A percentile compares a stretch with the other conserved stretches of the same genome.
Conservation (phyloP, 2,797 vertebrate species). For the Steatocranus sp. region DNA sequence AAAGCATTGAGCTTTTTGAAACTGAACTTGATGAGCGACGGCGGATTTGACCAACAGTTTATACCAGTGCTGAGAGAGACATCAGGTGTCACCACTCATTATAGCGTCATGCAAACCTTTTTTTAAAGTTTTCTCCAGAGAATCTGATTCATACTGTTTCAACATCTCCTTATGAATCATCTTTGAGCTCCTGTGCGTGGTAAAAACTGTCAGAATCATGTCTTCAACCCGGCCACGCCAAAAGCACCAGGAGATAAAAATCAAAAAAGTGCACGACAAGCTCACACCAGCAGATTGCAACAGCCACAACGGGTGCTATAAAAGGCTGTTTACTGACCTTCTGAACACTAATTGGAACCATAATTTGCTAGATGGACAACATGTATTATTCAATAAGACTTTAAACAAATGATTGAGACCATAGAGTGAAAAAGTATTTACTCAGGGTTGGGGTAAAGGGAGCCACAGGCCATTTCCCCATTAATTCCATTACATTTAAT, state of each 20-base stretch:
- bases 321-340: neutral
- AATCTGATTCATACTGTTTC: neutral
- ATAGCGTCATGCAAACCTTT: neutral
- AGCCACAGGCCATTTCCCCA: neutral
- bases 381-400: neutral
- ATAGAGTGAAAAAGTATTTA: neutral
- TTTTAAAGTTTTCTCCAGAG: neutral
- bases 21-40: neutral
- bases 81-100: neutral
- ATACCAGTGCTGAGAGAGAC: neutral
- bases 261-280: neutral
- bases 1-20: neutral
- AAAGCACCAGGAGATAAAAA: neutral
- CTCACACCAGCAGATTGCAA: neutral
- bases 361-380: neutral
- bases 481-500: neutral
- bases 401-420: neutral
- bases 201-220: neutral
- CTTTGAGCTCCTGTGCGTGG: neutral
- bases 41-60: neutral
- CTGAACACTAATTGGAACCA: neutral
- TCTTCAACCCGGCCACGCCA: neutral
- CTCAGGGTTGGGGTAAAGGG: neutral
- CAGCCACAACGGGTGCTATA: neutral
- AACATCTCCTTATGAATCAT: neutral